phyloP scores from a whole-genome alignment of 2,888 invertebrate genomes.

The Plagiodera versicolora region DNA sequence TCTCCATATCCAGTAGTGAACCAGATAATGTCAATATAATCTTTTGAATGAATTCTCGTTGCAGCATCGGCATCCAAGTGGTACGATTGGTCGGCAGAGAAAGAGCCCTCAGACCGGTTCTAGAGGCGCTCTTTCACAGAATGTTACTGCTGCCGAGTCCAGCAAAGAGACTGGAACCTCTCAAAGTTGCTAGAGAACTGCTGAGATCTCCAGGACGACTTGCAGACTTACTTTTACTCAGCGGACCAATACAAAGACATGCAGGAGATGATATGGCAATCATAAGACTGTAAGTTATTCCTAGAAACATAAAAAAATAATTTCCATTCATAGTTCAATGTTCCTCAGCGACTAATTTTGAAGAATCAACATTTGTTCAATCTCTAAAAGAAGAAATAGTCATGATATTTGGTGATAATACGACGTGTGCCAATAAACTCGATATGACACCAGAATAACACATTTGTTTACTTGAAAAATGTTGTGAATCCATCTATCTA shows the following conservation, averaged over 20 bases:
- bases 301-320: too few relatives aligned
- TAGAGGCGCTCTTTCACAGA: slow-evolving; percentile 91
- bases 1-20: too few relatives aligned
- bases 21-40: too few relatives aligned
- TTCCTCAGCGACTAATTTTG: too few relatives aligned
- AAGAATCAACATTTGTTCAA: too few relatives aligned
- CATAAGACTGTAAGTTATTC: slow-evolving; percentile 72
- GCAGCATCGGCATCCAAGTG: slow-evolving; percentile 85
- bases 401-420: too few relatives aligned
- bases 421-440: neutral
- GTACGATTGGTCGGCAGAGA: slow-evolving; percentile 87
- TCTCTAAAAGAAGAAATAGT: too few relatives aligned
- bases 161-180: slow-evolving; percentile 80
- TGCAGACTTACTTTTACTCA: slow-evolving; percentile 68
- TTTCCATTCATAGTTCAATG: too few relatives aligned
- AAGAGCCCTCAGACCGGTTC: slow-evolving; percentile 82
- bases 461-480: too few relatives aligned
- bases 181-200: slow-evolving; percentile 81
- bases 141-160: slow-evolving; percentile 88
- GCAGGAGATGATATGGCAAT: slow-evolving; percentile 80
- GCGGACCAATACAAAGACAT: slow-evolving; percentile 64
- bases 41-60: slow-evolving; percentile 9
- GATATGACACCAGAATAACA: too few relatives aligned
- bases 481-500: too few relatives aligned
- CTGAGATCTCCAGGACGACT: slow-evolving; percentile 77